Evolutionary conservation across 1,140 invertebrate genomes (phyloP).

Genomic region (Platyscapa corneri): DNA sequence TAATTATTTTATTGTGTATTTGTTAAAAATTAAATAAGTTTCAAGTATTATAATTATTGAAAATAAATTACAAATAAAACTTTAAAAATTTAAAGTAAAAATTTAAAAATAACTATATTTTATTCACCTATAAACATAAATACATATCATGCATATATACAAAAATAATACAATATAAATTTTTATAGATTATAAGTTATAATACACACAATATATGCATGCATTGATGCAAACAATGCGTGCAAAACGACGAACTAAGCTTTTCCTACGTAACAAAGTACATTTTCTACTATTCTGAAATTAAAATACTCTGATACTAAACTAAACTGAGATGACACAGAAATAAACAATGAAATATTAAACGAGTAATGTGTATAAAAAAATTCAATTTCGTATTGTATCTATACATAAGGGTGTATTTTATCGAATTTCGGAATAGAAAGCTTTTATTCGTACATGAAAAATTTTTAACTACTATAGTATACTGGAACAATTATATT

Average conservation of each 20-base stretch:
- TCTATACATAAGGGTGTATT: slow-evolving; percentile 11
- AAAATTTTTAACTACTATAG: slow-evolving; percentile 25
- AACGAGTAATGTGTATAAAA: background rate
- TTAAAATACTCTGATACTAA: slow-evolving; percentile 1
- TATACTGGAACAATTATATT: background rate
- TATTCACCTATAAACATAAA: background rate
- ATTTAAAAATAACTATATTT: background rate
- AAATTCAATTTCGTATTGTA: slow-evolving; percentile 14
- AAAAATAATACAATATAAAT: background rate
- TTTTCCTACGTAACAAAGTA: background rate
- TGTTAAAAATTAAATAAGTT: too few species aligned
- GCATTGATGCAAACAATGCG: slow-evolving; percentile 34
- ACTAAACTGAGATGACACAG: background rate
- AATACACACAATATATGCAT: background rate
- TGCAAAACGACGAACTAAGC: slow-evolving; percentile 8
- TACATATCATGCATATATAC: background rate
- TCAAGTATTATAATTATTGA: too few species aligned
- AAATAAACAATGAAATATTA: background rate
- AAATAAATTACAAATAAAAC: background rate
- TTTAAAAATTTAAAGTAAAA: background rate
- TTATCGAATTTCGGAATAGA: slow-evolving; percentile 7
- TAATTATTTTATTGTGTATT: too few species aligned
- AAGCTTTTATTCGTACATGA: slow-evolving; percentile 9
- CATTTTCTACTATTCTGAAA: slow-evolving; percentile 10
- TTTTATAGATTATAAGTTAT: background rate